Evolutionary conservation across 2,113 vertebrate genomes (phyloP).

Genomic region (Leptodactylus fuscus): DNA sequence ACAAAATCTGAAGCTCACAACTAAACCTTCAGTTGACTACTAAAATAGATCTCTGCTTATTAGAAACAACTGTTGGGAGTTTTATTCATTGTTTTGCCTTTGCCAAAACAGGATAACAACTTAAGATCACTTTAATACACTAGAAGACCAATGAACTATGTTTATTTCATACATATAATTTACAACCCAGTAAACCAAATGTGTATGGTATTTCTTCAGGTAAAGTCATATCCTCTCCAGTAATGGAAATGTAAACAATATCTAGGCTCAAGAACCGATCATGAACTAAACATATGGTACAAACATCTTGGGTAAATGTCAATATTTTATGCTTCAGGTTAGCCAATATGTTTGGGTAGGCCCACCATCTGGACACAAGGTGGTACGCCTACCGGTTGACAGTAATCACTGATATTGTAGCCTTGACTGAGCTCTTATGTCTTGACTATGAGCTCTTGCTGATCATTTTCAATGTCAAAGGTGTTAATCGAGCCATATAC

Average conservation of each 20-base stretch:
- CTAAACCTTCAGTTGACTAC: constrained; percentile 98
- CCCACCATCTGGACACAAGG: neutral
- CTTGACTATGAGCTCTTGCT: too few species aligned
- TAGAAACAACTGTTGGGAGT: constrained; percentile 91
- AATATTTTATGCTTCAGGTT: neutral
- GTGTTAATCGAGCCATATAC: neutral
- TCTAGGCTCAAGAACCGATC: constrained; percentile 68
- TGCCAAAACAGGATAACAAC: constrained; percentile 87
- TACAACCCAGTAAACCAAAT: constrained; percentile 87
- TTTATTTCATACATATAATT: constrained; percentile 91
- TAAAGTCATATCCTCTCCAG: constrained; percentile 90
- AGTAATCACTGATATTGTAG: neutral
- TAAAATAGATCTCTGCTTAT: constrained; percentile 99
- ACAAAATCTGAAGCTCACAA: constrained; percentile 98
- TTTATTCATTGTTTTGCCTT: constrained; percentile 77
- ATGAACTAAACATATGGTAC: constrained; percentile 66
- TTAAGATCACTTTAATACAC: constrained; percentile 94
- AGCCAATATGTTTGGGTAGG: neutral
- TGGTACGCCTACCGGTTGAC: neutral
- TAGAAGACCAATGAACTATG: constrained; percentile 90
- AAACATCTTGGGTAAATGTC: constrained; percentile 49
- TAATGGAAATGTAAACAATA: constrained; percentile 73
- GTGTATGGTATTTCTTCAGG: constrained; percentile 78
- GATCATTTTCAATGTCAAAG: neutral
- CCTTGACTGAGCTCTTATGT: neutral